Evolutionary conservation across 2,797 vertebrate species (phyloP).

Genomic region (Micrastur ruficollis): DNA sequence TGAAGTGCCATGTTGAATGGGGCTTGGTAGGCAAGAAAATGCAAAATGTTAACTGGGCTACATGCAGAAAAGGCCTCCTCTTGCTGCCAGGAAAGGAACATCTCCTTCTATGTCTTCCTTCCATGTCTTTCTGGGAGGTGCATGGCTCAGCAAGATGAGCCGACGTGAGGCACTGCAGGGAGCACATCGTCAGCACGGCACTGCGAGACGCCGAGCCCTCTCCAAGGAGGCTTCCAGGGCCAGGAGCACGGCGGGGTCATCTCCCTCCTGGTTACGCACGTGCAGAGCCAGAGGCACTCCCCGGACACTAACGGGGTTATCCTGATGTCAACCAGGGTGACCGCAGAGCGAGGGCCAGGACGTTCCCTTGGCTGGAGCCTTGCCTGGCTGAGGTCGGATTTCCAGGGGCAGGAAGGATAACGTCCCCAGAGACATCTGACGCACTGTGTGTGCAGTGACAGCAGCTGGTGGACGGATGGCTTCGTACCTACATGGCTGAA

Average conservation of each 20-base stretch:
- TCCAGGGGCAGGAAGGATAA: not conserved
- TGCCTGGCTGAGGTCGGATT: not conserved
- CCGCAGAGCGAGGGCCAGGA: rapidly evolving
- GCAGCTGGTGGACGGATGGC: rapidly evolving
- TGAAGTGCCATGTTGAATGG: not conserved
- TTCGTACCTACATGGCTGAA: not conserved
- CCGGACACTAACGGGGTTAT: not conserved
- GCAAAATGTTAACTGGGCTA: not conserved
- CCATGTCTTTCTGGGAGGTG: not conserved
- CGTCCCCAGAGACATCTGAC: not conserved
- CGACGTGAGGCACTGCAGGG: not conserved
- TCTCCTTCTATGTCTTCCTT: not conserved
- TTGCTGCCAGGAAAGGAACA: not conserved
- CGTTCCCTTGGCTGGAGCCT: not conserved
- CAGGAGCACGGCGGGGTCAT: not conserved
- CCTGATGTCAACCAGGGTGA: not conserved
- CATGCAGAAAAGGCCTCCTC: not conserved
- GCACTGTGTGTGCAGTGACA: not conserved
- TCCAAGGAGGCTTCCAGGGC: not conserved
- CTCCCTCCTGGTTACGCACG: not conserved
- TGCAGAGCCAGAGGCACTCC: not conserved
- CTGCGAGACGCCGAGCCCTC: not conserved
- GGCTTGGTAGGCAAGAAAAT: rapidly evolving
- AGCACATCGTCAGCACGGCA: rapidly evolving
- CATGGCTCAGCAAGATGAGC: rapidly evolving